These are phyloP conservation scores for Ataeniobius toweri DNA, from an alignment of 2,797 vertebrate genomes.

Conservation along the genomic window DNA sequence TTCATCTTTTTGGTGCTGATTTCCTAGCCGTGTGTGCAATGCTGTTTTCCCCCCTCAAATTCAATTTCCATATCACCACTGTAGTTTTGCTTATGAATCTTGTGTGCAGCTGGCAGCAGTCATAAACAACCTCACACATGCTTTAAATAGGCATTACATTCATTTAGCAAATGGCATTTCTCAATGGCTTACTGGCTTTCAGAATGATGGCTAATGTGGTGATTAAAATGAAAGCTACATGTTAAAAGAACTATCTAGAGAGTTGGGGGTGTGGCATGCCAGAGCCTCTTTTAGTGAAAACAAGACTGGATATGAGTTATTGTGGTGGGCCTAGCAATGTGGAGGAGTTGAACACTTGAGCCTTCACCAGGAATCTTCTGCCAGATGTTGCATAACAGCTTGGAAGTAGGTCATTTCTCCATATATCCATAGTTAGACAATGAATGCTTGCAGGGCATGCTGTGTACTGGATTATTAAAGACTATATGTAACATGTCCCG, in stretches of 20 bases:
- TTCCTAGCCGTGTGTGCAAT: constrained; percentile 1
- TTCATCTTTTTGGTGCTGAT: constrained; percentile 19
- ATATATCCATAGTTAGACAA: constrained; percentile 30
- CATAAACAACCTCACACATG: neutral
- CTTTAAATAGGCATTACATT: neutral
- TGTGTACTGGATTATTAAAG: constrained; percentile 14
- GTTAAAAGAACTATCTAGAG: constrained; percentile 15
- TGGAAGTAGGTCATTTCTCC: constrained; percentile 63
- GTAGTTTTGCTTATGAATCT: neutral
- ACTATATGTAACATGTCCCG: neutral
- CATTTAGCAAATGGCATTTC: neutral
- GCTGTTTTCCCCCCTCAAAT: neutral
- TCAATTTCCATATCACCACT: neutral
- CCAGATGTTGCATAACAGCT: constrained; percentile 72
- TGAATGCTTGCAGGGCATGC: constrained; percentile 26
- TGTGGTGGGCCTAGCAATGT: constrained; percentile 21
- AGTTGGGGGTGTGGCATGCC: constrained; percentile 18
- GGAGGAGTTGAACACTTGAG: constrained; percentile 49
- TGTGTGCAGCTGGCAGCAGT: neutral
- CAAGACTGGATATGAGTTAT: constrained; percentile 14
- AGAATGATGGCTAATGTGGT: neutral
- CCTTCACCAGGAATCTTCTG: constrained; percentile 50
- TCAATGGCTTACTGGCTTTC: neutral
- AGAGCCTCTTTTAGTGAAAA: constrained; percentile 6
- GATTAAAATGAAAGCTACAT: neutral